phyloP scores from a whole-genome alignment of 2,113 vertebrate genomes.

The Rhodinocichla rosea region DNA sequence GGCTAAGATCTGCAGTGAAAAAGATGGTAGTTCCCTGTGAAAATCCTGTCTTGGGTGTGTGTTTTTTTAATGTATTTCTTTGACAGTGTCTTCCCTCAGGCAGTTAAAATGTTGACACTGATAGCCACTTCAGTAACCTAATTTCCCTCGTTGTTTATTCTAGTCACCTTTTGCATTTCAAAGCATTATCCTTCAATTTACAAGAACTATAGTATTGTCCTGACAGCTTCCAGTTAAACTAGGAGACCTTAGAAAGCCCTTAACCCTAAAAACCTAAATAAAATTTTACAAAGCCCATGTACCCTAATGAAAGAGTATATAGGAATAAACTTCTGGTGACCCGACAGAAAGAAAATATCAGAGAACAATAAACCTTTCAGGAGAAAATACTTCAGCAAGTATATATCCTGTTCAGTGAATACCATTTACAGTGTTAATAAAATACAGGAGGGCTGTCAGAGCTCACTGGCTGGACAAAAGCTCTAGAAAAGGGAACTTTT shows the following conservation, averaged over 20 bases:
- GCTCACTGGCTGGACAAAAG: neutral
- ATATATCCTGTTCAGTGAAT: constrained; percentile 31
- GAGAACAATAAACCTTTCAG: constrained; percentile 55
- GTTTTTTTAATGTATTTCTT: neutral
- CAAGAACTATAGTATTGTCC: neutral
- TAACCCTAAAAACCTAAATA: neutral
- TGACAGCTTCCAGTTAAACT: neutral
- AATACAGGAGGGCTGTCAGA: constrained; percentile 19
- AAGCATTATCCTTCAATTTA: neutral
- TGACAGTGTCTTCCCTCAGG: neutral
- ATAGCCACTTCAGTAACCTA: neutral
- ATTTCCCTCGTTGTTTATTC: neutral
- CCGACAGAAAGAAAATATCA: constrained; percentile 26
- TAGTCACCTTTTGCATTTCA: neutral
- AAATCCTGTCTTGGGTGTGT: neutral
- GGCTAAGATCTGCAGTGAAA: neutral
- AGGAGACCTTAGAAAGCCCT: neutral
- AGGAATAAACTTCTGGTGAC: constrained; percentile 29
- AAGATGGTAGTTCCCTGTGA: neutral
- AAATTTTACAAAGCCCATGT: neutral
- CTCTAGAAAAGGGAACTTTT: neutral
- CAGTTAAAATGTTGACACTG: neutral
- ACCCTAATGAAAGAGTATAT: neutral
- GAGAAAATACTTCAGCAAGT: constrained; percentile 20
- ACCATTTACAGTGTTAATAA: neutral